Base-by-base conservation (phyloP, 64 coral and sea anemone genomes). In the Stichodactyla helianthus region DNA sequence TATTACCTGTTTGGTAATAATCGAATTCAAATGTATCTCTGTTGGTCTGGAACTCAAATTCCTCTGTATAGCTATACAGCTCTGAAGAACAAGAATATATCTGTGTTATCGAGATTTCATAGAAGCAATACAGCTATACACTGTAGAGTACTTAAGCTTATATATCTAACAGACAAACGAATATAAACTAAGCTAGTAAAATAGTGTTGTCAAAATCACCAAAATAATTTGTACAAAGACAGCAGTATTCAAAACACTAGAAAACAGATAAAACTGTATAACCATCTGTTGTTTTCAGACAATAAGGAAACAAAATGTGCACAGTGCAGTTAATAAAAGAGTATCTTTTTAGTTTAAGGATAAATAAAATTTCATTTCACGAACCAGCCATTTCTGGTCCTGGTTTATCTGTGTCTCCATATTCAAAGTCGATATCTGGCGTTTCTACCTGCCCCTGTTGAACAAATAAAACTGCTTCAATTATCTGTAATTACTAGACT, bases 31-130 rank as follows among this genome's bases (percentile, higher is more conserved):
- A 99, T 74, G 90, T 85, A 82, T 95, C 97, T 90, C 89, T 90
- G 82, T 99, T 99, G n/a, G 87, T 81, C 16, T 74, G 78, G 79
- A 99, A 99, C 54, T 99, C 97, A 74, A 28, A 54, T 25, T 99
- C 97, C 64, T 99, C 97, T 31, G 97, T 99, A 55, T 99, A 99
- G 58, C 93, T 99, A 52, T 99, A 99, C 57, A 99, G 92, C 77
- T 99, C 94, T 96, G 77, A 16, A 81, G 70, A 58, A 62, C 57
- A 87, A 86, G 52, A 31, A 12, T 26, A 71, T 26, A 25, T 9
- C 12, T 14, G 25, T 74, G 25, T 27, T 5, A 74, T 12, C 10
- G 23, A 71, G 5, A 6, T 6, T n/a, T 65, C n/a, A n/a, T n/a
- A 65, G 58, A 60, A 4, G 11, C 5, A 60, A 19, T 17, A 44